Percentiles rank a stretch among this genome's conserved stretches.
Conservation (phyloP, 2,888 invertebrate genomes). For the Argynnis bischoffii region DNA sequence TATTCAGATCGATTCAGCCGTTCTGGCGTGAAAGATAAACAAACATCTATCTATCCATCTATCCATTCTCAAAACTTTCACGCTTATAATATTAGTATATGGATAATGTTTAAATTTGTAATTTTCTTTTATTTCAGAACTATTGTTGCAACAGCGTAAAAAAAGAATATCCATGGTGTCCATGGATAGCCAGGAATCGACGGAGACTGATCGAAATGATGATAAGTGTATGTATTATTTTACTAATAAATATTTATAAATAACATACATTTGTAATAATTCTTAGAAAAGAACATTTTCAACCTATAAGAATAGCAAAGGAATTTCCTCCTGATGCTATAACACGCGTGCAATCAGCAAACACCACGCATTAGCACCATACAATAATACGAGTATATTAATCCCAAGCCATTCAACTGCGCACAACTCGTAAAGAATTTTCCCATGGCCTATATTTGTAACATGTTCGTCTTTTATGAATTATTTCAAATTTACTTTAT, state of each 20-base stretch:
- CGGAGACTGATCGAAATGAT: slow-evolving; percentile 65
- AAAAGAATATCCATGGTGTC: slow-evolving; percentile 72
- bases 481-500: neutral
- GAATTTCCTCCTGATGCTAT: neutral
- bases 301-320: neutral
- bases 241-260: neutral
- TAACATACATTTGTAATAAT: neutral
- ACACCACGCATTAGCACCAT: slow-evolving; percentile 4
- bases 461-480: neutral
- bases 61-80: neutral
- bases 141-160: slow-evolving; percentile 69
- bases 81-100: neutral
- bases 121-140: slow-evolving; percentile 59
- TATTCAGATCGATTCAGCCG: too few species aligned
- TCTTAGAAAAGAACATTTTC: neutral
- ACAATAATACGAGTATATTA: neutral
- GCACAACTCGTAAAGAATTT: neutral
- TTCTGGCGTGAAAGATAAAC: too few species aligned
- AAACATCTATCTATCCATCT: too few species aligned
- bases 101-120: neutral
- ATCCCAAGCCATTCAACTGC: neutral
- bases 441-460: neutral
- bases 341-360: slow-evolving; percentile 2
- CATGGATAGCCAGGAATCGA: slow-evolving; percentile 70
- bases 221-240: slow-evolving; percentile 69